Percentiles rank a stretch among this genome's conserved stretches.
These are phyloP conservation scores for Anomalospiza imberbis DNA, from an alignment of 2,797 vertebrate species.

Conservation along the genomic window DNA sequence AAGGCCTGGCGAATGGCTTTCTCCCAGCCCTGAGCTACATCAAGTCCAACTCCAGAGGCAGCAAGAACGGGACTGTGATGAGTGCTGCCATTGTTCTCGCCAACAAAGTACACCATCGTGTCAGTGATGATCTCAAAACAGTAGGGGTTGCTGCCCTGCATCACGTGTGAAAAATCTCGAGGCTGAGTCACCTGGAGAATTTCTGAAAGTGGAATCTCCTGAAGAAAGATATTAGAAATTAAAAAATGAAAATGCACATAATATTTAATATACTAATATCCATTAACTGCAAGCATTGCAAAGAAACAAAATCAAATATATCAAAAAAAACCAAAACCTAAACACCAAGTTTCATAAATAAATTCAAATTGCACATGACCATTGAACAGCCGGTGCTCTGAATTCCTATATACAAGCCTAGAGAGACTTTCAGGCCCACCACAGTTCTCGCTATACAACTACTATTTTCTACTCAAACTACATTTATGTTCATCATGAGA, in stretches of 20 bases:
- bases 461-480: neutral
- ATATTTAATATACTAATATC: neutral
- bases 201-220: conserved; percentile 98
- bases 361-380: neutral
- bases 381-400: neutral
- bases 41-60: conserved; percentile 89
- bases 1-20: conserved; percentile 96
- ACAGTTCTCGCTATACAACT: neutral
- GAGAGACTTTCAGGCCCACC: neutral
- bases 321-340: neutral
- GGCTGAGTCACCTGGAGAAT: conserved; percentile 92
- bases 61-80: conserved; percentile 89
- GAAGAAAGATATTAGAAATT: conserved; percentile 64
- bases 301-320: neutral
- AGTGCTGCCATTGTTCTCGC: conserved; percentile 89
- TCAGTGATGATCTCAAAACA: conserved; percentile 98
- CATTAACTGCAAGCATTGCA: neutral
- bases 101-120: conserved; percentile 96
- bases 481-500: neutral
- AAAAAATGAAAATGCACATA: neutral
- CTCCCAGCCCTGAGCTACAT: conserved; percentile 96
- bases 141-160: conserved; percentile 93
- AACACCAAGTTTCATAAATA: neutral
- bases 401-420: neutral
- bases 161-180: conserved; percentile 85